Evolutionary conservation across 2,797 vertebrate genomes (phyloP).

Genomic region (Eupleurogrammus muticus): DNA sequence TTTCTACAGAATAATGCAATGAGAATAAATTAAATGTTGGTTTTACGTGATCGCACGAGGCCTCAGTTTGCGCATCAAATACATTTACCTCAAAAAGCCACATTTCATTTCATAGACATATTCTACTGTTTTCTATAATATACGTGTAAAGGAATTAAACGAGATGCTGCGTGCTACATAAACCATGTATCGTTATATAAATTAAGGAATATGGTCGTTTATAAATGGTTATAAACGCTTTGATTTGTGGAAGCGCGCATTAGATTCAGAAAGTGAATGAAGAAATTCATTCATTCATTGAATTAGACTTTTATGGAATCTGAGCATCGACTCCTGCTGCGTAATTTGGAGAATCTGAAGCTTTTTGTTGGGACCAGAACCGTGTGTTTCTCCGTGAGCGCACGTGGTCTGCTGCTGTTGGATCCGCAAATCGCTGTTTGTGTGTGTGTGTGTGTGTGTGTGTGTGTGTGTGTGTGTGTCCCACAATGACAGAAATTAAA

Average conservation of each 20-base stretch:
- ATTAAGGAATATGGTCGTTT: background rate
- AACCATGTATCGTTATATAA: no score
- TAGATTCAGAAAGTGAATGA: background rate
- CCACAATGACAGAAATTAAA: background rate
- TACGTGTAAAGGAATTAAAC: background rate
- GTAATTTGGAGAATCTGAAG: background rate
- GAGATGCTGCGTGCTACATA: no score
- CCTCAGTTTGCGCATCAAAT: background rate
- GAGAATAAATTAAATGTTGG: background rate
- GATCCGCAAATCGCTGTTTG: background rate
- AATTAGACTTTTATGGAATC: background rate
- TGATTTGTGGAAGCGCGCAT: background rate
- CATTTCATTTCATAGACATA: background rate
- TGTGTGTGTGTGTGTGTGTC: background rate
- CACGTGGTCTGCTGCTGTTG: slow-evolving; percentile 3
- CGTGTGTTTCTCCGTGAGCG: background rate
- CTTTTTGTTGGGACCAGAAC: background rate
- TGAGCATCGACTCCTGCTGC: background rate
- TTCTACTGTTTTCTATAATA: background rate
- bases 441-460: no score
- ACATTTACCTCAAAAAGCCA: background rate
- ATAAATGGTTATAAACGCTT: background rate
- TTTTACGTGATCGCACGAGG: background rate
- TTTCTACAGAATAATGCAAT: background rate
- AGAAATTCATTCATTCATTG: background rate